A percentile compares a stretch with the other conserved stretches of the same genome.
Conservation (phyloP, 2,113 vertebrate genomes). For the Myotis brandtii region DNA sequence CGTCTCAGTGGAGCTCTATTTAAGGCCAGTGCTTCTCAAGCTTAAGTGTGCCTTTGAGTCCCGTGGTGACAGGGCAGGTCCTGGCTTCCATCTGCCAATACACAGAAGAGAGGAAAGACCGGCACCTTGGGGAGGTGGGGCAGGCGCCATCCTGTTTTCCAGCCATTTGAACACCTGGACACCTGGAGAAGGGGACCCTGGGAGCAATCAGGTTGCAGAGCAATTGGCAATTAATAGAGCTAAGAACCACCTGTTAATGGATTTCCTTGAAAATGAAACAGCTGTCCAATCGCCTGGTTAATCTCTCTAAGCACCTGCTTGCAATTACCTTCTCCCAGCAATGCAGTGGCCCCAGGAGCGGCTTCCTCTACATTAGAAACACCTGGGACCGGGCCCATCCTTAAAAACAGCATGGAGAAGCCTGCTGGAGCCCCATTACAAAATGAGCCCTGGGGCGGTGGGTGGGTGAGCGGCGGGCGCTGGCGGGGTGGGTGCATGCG, state of each 20-base stretch:
- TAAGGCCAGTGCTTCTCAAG: not conserved
- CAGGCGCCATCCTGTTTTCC: not conserved
- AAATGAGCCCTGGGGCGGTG: rapidly evolving
- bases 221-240: not conserved
- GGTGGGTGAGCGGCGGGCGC: rapidly evolving
- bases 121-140: not conserved
- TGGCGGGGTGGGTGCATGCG: rapidly evolving
- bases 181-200: not conserved
- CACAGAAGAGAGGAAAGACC: not conserved
- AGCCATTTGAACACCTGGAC: not conserved
- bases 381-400: rapidly evolving
- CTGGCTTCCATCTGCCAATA: not conserved
- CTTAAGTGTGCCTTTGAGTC: rapidly evolving
- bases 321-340: not conserved
- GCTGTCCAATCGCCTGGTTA: not conserved
- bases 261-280: not conserved
- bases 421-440: rapidly evolving
- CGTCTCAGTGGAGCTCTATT: not conserved
- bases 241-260: not conserved
- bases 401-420: no score
- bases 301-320: not conserved
- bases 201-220: not conserved
- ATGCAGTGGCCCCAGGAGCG: rapidly evolving
- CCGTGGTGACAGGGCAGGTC: rapidly evolving
- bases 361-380: not conserved